phyloP scores from a whole-genome alignment of 2,113 vertebrate species.

The Neodontobutis hainanensis region DNA sequence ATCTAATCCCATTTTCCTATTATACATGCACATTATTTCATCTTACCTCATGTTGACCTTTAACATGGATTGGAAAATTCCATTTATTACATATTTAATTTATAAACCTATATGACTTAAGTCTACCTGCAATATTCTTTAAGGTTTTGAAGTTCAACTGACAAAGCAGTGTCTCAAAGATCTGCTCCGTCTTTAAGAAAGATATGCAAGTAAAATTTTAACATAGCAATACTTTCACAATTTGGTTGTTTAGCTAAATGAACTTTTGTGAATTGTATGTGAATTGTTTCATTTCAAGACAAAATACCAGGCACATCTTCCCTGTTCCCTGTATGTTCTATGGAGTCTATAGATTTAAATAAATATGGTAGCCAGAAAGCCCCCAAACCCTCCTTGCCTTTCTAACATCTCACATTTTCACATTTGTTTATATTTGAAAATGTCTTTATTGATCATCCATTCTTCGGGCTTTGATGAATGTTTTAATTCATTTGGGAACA shows the following conservation, averaged over 20 bases:
- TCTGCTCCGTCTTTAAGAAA: constrained; percentile 33
- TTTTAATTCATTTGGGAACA: too few species aligned
- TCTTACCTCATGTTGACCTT: constrained; percentile 16
- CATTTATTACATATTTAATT: constrained; percentile 36
- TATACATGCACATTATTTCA: constrained; percentile 18
- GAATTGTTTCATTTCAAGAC: too few species aligned
- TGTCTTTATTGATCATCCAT: too few species aligned
- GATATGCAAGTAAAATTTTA: constrained; percentile 27
- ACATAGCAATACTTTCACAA: constrained; percentile 24
- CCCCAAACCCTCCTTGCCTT: too few species aligned
- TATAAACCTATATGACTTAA: constrained; percentile 24
- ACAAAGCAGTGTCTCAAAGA: constrained; percentile 49
- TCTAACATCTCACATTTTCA: too few species aligned
- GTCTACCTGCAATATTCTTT: constrained; percentile 40
- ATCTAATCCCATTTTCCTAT: constrained; percentile 34
- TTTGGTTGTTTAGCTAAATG: constrained; percentile 18
- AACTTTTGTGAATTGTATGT: too few species aligned
- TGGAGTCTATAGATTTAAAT: too few species aligned
- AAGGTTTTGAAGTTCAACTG: constrained; percentile 38
- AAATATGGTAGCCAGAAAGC: too few species aligned
- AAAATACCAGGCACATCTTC: too few species aligned
- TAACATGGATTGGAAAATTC: constrained; percentile 37
- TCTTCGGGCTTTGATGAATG: too few species aligned
- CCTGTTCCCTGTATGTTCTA: too few species aligned
- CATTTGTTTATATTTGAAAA: too few species aligned